These are phyloP conservation scores for Lophotis ruficrista DNA, from an alignment of 2,113 vertebrate species.

Conservation along the genomic window DNA sequence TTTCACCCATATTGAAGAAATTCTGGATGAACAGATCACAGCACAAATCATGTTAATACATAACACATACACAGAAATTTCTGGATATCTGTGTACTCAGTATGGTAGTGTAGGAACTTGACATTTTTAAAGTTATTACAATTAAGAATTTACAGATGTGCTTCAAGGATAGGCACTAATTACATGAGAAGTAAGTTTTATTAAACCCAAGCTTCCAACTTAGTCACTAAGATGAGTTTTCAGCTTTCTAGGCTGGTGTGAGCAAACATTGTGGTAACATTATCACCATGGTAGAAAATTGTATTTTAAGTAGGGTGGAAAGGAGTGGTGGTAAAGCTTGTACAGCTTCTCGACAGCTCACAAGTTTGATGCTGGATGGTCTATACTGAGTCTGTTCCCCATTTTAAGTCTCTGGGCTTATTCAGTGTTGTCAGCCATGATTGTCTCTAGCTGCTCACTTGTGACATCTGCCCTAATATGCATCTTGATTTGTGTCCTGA, in stretches of 20 bases:
- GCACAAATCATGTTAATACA: not conserved
- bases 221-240: not conserved
- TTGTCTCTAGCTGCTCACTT: not conserved
- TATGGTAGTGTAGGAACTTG: not conserved
- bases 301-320: not conserved
- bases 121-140: not conserved
- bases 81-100: not conserved
- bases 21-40: not conserved
- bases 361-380: not conserved
- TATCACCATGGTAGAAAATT: not conserved
- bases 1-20: slow-evolving; percentile 26
- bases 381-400: not conserved
- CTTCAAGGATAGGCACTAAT: not conserved
- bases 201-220: not conserved
- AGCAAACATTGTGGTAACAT: not conserved
- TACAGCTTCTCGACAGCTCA: not conserved
- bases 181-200: not conserved
- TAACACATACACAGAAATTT: not conserved
- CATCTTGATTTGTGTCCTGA: not conserved
- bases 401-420: not conserved
- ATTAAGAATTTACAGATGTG: slow-evolving; percentile 24
- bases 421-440: not conserved
- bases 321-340: not conserved
- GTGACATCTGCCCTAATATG: not conserved
- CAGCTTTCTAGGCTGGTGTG: not conserved